Evolutionary conservation across 2,888 invertebrate species (phyloP).

Genomic region (Tridacna crocea): DNA sequence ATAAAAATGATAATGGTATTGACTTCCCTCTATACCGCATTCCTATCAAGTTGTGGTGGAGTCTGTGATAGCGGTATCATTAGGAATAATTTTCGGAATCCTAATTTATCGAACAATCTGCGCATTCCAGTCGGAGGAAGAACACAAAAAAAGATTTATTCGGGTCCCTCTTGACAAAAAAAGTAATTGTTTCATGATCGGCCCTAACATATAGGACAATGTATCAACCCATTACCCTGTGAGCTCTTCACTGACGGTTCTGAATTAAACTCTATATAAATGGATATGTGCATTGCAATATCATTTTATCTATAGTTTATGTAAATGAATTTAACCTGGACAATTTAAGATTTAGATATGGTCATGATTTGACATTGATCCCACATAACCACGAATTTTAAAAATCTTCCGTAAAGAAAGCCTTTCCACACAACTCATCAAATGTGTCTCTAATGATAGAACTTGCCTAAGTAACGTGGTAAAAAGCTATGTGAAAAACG

Average conservation of each 20-base stretch:
- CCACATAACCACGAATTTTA: no score
- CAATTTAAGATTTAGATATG: background rate
- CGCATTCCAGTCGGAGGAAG: background rate
- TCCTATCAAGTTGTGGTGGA: conserved; percentile 20
- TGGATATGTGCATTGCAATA: background rate
- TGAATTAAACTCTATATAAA: no score
- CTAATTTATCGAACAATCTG: conserved; percentile 21
- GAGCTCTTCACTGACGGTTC: background rate
- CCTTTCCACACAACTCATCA: background rate
- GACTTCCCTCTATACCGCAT: background rate
- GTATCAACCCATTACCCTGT: background rate
- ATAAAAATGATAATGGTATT: conserved; percentile 21
- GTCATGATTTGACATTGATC: background rate
- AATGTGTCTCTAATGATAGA: background rate
- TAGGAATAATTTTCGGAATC: conserved; percentile 5
- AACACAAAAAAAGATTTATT: background rate
- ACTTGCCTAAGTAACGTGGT: background rate
- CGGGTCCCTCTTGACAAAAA: background rate
- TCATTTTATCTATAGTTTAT: background rate
- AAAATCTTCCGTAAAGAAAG: background rate
- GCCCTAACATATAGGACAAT: background rate
- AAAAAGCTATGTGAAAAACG: background rate
- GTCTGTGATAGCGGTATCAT: conserved; percentile 9
- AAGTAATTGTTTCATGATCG: conserved; percentile 9
- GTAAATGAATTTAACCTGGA: background rate